Percentiles rank a stretch among this genome's conserved stretches.
These are phyloP conservation scores for Ranitomeya variabilis DNA, from an alignment of 2,113 vertebrate genomes.

Conservation along the genomic window DNA sequence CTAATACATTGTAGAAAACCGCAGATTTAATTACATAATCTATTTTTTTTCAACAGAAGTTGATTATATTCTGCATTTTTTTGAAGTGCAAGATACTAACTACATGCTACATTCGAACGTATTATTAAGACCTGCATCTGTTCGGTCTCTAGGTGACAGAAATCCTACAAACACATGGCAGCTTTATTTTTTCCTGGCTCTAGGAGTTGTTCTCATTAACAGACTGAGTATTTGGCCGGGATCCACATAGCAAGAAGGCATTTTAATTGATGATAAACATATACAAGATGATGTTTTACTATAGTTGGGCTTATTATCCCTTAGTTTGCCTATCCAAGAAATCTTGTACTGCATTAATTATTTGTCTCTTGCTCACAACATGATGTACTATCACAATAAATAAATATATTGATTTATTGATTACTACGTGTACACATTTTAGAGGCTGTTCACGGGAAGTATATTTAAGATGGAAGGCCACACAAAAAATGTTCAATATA, in stretches of 20 bases:
- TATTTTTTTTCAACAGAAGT: background rate
- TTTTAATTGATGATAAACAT: slow-evolving; percentile 13
- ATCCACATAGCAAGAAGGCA: background rate
- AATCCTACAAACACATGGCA: slow-evolving; percentile 19
- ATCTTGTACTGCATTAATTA: background rate
- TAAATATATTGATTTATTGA: background rate
- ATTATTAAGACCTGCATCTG: slow-evolving; percentile 25
- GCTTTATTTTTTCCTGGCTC: slow-evolving; percentile 6
- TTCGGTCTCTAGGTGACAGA: background rate
- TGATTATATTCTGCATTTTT: background rate
- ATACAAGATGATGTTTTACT: slow-evolving; percentile 20
- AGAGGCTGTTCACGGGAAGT: background rate
- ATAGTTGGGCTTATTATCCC: background rate
- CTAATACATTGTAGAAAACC: background rate
- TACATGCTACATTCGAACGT: background rate
- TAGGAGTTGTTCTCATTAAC: background rate
- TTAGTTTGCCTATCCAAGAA: background rate
- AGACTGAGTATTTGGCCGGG: slow-evolving; percentile 6
- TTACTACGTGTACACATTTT: background rate
- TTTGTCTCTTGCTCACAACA: background rate
- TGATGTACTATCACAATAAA: background rate
- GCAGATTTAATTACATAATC: background rate
- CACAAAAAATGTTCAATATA: no score
- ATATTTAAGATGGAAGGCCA: no score
- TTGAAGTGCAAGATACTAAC: background rate